These are phyloP conservation scores for Lepidonotus clava DNA, from an alignment of 2,888 invertebrate genomes.

Conservation along the genomic window DNA sequence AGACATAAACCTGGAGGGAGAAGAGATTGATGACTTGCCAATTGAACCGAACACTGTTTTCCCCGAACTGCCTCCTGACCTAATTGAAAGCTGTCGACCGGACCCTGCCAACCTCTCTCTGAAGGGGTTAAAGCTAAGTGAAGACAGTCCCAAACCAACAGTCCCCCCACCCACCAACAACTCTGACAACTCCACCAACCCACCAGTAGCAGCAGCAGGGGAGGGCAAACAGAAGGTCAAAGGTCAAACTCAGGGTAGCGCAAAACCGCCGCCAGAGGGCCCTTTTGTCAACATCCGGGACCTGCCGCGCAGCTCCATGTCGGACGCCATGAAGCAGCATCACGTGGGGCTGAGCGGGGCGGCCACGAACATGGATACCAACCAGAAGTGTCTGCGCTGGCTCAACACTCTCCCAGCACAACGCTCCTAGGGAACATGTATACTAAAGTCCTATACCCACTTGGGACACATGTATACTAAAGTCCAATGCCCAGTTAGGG, in stretches of 20 bases:
- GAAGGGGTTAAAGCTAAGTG: not conserved
- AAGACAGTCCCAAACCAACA: not conserved
- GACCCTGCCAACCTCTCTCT: not conserved
- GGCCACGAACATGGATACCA: conserved; percentile 17
- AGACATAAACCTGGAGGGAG: conserved; percentile 55
- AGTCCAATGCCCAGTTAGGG: too few relatives aligned
- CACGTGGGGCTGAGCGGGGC: not conserved
- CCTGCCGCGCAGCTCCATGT: conserved; percentile 17
- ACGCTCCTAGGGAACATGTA: conserved; percentile 32
- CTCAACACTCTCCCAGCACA: conserved; percentile 8
- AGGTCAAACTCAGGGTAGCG: not conserved
- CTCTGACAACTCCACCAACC: not conserved
- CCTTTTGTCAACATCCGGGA: conserved; percentile 18
- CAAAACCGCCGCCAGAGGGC: not conserved
- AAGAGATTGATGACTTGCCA: conserved; percentile 57
- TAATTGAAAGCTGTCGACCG: conserved; percentile 9
- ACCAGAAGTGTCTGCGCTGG: conserved; percentile 43
- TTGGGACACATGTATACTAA: too few relatives aligned
- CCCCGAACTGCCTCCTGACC: conserved; percentile 56
- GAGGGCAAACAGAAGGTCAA: not conserved
- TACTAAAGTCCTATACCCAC: too few relatives aligned
- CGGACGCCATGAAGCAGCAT: conserved; percentile 24
- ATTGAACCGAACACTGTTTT: conserved; percentile 54
- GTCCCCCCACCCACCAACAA: too few relatives aligned
- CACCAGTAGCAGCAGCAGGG: not conserved